Evolutionary conservation across 2,797 vertebrate genomes (phyloP), one percentile per base, ranked within the genome.

Genomic region (Sebastes taczanowskii): DNA sequence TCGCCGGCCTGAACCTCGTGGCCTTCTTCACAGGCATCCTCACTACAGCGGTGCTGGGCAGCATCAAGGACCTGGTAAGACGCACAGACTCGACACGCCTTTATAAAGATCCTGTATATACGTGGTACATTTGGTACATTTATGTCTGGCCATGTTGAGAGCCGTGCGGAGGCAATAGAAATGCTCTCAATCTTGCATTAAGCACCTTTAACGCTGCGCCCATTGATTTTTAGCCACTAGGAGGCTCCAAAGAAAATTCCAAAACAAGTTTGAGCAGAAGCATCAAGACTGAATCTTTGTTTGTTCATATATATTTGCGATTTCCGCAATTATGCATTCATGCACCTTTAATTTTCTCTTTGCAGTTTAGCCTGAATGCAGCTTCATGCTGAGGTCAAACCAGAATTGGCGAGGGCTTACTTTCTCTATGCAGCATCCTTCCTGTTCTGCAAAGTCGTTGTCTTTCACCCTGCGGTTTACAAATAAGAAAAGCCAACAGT

Each of bases 21-120:
- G 95, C 93, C 64, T 91, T 96, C 68, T 86, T 96, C 81, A 66
- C 72, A 4, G 94, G 94, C 27, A 94, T 95, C 46, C 73, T 95
- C 56, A 94, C 92, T 58, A 91, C 94, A 2, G 95, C 94, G 0
- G 90, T 96, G 61, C 89, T 96, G 64, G 95, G 93, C 59, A 94
- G 91, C 88, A 77, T 96, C 70, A 96, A 90, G 73, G 68, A 90
- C 69, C 59, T 79, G 92, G 95, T 95, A 86, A 91, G 88, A 83
- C 18, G 74, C 49, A 59, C 72, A 46, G 25, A 64, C 42, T 38
- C 20, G 2, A 75, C 27, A 68, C 14, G 3, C 29, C 11, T 25
- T 42, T 11, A 23, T 27, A 58, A 42, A 46, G 18, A 16, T 59
- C 23, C 53, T 14, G 23, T 42, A 10, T 6, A 35, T 35, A 22